Conservation (phyloP, 1,140 invertebrate genomes). For the Drosophila busckii region DNA sequence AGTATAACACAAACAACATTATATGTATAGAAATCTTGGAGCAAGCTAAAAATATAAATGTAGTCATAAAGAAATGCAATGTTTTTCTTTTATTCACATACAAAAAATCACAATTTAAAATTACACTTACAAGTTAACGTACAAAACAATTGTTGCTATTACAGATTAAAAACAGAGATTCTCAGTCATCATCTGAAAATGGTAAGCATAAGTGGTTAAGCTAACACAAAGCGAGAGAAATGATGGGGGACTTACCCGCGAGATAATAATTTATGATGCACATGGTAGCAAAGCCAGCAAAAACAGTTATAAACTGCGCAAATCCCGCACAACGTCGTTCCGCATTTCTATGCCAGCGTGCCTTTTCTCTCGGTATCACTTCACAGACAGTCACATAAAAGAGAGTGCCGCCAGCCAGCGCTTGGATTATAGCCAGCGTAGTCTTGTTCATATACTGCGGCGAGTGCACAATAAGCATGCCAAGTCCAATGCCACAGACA, state of each 20-base stretch:
- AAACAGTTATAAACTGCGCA: slow-evolving; percentile 81
- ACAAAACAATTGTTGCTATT: slow-evolving; percentile 7
- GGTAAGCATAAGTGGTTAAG: background rate
- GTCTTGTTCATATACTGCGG: slow-evolving; percentile 77
- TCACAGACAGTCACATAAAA: slow-evolving; percentile 96
- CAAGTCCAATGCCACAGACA: slow-evolving; percentile 83
- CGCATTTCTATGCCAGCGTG: slow-evolving; percentile 82
- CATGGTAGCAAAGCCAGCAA: slow-evolving; percentile 83
- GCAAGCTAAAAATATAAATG: slow-evolving; percentile 59
- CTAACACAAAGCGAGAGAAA: background rate
- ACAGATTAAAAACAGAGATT: slow-evolving; percentile 19
- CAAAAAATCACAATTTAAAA: background rate
- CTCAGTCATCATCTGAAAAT: slow-evolving; percentile 35
- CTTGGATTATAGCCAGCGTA: slow-evolving; percentile 83
- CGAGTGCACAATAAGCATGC: slow-evolving; percentile 81
- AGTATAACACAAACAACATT: slow-evolving; percentile 33
- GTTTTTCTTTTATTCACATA: slow-evolving; percentile 4
- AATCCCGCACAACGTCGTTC: slow-evolving; percentile 81
- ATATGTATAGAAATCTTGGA: slow-evolving; percentile 42
- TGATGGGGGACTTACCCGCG: slow-evolving; percentile 52
- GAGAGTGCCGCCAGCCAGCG: slow-evolving; percentile 93
- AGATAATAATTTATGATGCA: slow-evolving; percentile 81
- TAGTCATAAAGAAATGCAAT: slow-evolving; percentile 41
- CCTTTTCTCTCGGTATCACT: slow-evolving; percentile 89
- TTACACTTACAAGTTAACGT: background rate